Evolutionary conservation across 2,797 vertebrate species (phyloP).

Genomic region (Dipus sagitta): DNA sequence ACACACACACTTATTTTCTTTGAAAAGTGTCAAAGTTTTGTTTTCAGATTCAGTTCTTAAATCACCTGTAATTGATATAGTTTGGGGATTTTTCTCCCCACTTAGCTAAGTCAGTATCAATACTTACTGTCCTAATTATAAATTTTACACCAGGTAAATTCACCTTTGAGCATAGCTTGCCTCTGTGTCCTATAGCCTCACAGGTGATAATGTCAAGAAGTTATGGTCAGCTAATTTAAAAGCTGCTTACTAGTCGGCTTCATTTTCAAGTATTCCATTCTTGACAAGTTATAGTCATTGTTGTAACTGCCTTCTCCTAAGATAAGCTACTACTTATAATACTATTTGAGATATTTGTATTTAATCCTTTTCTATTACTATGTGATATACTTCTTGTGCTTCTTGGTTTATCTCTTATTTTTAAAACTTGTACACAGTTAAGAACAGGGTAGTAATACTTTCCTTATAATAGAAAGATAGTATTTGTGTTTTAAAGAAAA

Average conservation of each 20-base stretch:
- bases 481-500: conserved; percentile 53
- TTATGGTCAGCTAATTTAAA: neutral
- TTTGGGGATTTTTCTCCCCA: neutral
- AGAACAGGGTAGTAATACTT: conserved; percentile 18
- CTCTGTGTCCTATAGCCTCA: neutral
- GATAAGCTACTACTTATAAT: neutral
- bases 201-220: neutral
- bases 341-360: neutral
- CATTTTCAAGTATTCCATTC: neutral
- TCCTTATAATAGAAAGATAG: neutral
- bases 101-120: neutral
- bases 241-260: neutral
- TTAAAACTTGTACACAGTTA: neutral
- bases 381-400: neutral
- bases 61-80: neutral
- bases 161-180: neutral
- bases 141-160: neutral
- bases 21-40: neutral
- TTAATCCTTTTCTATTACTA: neutral
- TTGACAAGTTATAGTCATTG: neutral
- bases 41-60: conserved; percentile 54
- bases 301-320: conserved; percentile 22
- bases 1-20: neutral
- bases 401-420: neutral
- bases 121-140: neutral